phyloP scores from a whole-genome alignment of 2,888 invertebrate genomes.

The Operophtera brumata region DNA sequence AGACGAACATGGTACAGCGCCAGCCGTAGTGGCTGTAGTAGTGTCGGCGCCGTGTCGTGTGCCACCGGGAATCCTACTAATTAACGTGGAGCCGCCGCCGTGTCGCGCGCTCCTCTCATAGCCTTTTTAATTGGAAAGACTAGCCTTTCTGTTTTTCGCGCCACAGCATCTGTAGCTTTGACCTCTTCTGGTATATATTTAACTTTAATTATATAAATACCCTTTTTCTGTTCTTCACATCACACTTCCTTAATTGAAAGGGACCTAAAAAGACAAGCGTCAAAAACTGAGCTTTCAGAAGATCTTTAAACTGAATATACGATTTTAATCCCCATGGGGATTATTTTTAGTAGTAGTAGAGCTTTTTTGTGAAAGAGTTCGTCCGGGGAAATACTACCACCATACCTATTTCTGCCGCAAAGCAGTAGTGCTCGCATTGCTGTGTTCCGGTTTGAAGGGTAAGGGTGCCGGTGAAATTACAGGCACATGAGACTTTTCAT shows the following conservation, averaged over 20 bases:
- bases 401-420: too few species aligned
- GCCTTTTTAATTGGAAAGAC: slow-evolving; percentile 57
- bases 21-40: slow-evolving; percentile 5
- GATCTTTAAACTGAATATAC: slow-evolving; percentile 5
- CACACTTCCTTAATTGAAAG: slow-evolving; percentile 13
- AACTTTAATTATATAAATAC: slow-evolving; percentile 14
- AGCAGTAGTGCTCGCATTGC: too few species aligned
- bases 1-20: slow-evolving; percentile 51
- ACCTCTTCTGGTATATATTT: slow-evolving; percentile 19
- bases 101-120: slow-evolving; percentile 37
- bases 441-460: too few species aligned
- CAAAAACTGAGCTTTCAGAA: not conserved
- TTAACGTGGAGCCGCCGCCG: slow-evolving; percentile 55
- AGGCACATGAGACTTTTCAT: too few species aligned
- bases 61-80: slow-evolving; percentile 64
- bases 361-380: too few species aligned
- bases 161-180: slow-evolving; percentile 34
- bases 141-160: slow-evolving; percentile 47
- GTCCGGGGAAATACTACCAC: too few species aligned
- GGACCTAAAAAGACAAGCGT: slow-evolving; percentile 1
- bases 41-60: slow-evolving; percentile 45
- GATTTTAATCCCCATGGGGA: too few species aligned
- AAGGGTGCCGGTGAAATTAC: too few species aligned
- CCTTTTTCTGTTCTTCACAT: slow-evolving; percentile 6
- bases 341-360: too few species aligned